These are phyloP conservation scores for Pollicipes pollicipes DNA, from an alignment of 1,140 invertebrate species.

Conservation along the genomic window DNA sequence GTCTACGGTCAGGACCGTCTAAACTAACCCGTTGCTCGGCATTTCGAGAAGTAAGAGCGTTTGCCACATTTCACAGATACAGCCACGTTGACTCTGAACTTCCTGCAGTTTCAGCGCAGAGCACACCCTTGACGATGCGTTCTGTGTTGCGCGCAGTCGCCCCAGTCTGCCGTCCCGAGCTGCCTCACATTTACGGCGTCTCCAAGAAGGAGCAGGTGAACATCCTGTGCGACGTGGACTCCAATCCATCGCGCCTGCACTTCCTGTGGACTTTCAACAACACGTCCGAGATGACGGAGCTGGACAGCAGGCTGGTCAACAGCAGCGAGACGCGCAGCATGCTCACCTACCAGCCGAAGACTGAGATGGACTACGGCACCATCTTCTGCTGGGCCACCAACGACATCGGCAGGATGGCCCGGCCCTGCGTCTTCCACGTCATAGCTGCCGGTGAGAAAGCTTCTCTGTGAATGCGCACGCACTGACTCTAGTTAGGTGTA, in stretches of 20 bases:
- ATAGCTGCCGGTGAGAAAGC: constrained; percentile 46
- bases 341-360: constrained; percentile 12
- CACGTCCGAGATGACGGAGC: constrained; percentile 55
- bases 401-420: constrained; percentile 41
- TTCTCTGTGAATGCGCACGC: too few species aligned
- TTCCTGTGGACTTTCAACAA: constrained; percentile 80
- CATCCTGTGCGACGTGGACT: constrained; percentile 13
- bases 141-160: too few species aligned
- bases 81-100: too few species aligned
- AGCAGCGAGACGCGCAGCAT: constrained; percentile 3
- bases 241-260: constrained; percentile 11
- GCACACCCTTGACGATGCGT: too few species aligned
- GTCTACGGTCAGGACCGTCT: too few species aligned
- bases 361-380: constrained; percentile 23
- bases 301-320: constrained; percentile 34
- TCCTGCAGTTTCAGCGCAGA: too few species aligned
- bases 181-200: constrained; percentile 11
- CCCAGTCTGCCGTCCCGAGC: constrained; percentile 8
- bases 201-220: constrained; percentile 13
- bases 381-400: constrained; percentile 66
- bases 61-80: too few species aligned
- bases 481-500: too few species aligned
- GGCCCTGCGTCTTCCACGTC: constrained; percentile 46
- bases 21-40: too few species aligned
- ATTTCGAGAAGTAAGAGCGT: too few species aligned